Percentiles rank a stretch among this genome's conserved stretches.
phyloP scores from a whole-genome alignment of 2,797 vertebrate species.

The Gallirallus australis region DNA sequence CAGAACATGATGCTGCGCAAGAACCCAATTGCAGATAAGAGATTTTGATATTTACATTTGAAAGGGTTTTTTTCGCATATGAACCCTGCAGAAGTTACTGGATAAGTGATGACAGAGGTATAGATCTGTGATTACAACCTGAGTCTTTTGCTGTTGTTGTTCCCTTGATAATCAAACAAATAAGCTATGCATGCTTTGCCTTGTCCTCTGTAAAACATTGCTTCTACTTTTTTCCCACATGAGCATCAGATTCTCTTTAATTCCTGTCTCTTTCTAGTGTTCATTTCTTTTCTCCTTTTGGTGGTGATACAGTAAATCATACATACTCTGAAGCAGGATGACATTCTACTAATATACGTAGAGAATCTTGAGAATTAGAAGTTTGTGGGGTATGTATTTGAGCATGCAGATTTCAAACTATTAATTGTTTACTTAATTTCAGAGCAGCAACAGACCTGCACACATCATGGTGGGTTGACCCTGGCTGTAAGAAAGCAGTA shows the following conservation, averaged over 20 bases:
- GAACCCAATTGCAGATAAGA: slow-evolving; percentile 11
- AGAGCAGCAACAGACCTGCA: background rate
- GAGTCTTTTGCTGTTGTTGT: background rate
- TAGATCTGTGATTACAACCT: background rate
- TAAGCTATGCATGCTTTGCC: background rate
- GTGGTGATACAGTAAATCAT: background rate
- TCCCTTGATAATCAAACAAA: background rate
- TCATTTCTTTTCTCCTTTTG: background rate
- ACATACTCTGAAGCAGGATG: background rate
- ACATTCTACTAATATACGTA: background rate
- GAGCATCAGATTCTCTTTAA: background rate
- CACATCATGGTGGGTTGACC: background rate
- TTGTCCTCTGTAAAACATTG: background rate
- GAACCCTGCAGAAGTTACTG: background rate
- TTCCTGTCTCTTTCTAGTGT: background rate
- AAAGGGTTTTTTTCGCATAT: background rate
- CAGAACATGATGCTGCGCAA: background rate
- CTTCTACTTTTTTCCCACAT: background rate
- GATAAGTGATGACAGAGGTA: background rate
- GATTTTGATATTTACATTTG: background rate
- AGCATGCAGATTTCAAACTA: background rate
- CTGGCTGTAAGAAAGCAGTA: background rate
- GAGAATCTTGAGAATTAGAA: background rate
- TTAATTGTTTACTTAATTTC: background rate
- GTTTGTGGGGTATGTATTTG: background rate